Conservation (phyloP, 2,888 invertebrate genomes). For the Danaus chrysippus region DNA sequence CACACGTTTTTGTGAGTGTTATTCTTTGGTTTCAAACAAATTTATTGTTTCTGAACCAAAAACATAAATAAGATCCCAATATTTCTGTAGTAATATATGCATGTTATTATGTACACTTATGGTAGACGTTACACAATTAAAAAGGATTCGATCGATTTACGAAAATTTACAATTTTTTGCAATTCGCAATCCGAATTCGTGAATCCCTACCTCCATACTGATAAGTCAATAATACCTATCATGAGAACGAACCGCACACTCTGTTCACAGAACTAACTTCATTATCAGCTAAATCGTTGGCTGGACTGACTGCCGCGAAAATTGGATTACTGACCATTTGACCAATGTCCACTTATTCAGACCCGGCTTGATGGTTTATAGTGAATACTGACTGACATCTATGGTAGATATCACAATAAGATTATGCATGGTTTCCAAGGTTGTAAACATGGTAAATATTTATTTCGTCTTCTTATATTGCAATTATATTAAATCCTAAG, state of each 20-base stretch:
- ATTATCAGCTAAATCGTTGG: constrained; percentile 26
- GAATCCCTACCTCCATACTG: background rate
- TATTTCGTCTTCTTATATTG: too few species aligned
- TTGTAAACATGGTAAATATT: background rate
- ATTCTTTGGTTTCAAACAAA: too few species aligned
- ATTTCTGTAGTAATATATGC: too few species aligned
- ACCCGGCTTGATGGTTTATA: background rate
- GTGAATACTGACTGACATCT: constrained; percentile 18
- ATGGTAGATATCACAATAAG: background rate
- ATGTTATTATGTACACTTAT: too few species aligned
- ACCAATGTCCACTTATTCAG: constrained; percentile 39
- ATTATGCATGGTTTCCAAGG: background rate
- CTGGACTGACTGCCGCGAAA: constrained; percentile 30
- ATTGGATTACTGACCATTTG: constrained; percentile 58
- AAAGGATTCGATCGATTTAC: too few species aligned
- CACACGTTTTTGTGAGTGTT: too few species aligned
- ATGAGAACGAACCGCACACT: constrained; percentile 40
- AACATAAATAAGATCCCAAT: too few species aligned
- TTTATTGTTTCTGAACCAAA: too few species aligned
- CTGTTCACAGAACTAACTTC: constrained; percentile 42
- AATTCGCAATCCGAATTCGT: too few species aligned
- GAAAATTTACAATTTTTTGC: too few species aligned
- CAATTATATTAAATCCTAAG: too few species aligned
- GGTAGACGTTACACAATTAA: too few species aligned
- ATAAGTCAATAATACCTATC: constrained; percentile 8